Evolutionary conservation across 1,140 invertebrate species (phyloP).

Genomic region (Pissodes strobi): DNA sequence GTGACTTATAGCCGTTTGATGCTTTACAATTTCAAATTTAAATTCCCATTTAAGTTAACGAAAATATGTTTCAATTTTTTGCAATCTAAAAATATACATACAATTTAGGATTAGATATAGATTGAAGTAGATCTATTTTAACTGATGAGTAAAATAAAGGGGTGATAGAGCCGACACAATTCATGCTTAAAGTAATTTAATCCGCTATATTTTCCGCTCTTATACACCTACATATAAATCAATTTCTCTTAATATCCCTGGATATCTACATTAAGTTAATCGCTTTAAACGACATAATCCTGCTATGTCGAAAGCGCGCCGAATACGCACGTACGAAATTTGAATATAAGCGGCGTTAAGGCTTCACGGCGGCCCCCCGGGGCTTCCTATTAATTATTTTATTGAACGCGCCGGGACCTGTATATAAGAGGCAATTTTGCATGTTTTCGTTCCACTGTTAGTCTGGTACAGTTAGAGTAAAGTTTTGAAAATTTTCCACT

Average conservation of each 20-base stretch:
- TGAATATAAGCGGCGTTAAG: constrained; percentile 47
- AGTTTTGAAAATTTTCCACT: too few species aligned
- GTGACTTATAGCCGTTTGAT: too few species aligned
- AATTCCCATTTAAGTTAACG: too few species aligned
- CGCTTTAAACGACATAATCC: constrained; percentile 46
- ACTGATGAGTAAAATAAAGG: too few species aligned
- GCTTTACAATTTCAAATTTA: too few species aligned
- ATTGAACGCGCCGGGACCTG: constrained; percentile 43
- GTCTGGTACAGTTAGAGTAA: too few species aligned
- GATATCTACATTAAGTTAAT: constrained; percentile 42
- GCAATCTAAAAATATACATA: too few species aligned
- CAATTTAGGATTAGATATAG: too few species aligned
- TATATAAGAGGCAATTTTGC: constrained; percentile 49
- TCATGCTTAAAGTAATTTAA: neutral
- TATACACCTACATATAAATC: constrained; percentile 26
- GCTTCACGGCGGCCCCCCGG: constrained; percentile 38
- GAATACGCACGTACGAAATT: constrained; percentile 45
- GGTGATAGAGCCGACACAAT: too few species aligned
- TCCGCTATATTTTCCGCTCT: constrained; percentile 2
- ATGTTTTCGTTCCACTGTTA: constrained; percentile 40
- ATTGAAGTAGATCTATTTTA: too few species aligned
- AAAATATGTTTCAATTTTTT: too few species aligned
- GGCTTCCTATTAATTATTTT: constrained; percentile 53
- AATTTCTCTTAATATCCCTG: constrained; percentile 35
- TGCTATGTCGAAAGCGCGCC: constrained; percentile 35